Base-by-base conservation (phyloP, 2,113 vertebrate genomes). In the Lutjanus erythropterus region DNA sequence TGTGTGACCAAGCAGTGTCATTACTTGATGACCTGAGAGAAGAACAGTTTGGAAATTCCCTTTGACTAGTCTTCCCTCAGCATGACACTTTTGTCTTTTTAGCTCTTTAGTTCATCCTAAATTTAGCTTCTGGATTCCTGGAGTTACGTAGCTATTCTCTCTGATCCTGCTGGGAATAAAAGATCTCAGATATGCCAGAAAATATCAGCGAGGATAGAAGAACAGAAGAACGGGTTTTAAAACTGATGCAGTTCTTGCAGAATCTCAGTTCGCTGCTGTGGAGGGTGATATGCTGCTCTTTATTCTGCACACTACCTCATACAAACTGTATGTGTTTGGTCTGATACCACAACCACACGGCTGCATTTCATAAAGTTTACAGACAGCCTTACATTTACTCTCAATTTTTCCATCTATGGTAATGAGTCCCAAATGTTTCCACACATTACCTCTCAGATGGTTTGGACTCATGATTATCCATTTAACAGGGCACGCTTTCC, bases 351-450 rank as follows among this genome's bases (percentile, higher is more conserved):
- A n/a, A 25, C 18, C 31, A 58, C 19, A 37, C 33, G 15, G 35
- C 35, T 39, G 56, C 56, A 55, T 18, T 16, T 55, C 8, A 16
- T 2, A 25, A 62, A 18, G 16, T 3, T 19, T 46, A 49, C 4
- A 50, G 27, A 9, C 25, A 29, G 41, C n/a, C 15, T 19, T 46
- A 7, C 19, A 21, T 46, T 64, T 3, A 46, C 21, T 9, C 16
- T 18, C 15, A n/a, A 9, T 31, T 18, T 39, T 27, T 23, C 31
- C 14, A 39, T 69, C 33, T 39, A 18, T 19, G 21, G 12, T 10
- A 50, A 68, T 37, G 44, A 68, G 58, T 71, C 69, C 41, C 9
- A 19, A 33, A 46, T 47, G 47, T 37, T 23, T 50, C 21, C 9
- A 12, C 56, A n/a, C 33, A 37, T 37, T 37, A 37, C 33, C 19